Evolutionary conservation across 2,797 vertebrate genomes (phyloP).

Genomic region (Centropyge bicolor): DNA sequence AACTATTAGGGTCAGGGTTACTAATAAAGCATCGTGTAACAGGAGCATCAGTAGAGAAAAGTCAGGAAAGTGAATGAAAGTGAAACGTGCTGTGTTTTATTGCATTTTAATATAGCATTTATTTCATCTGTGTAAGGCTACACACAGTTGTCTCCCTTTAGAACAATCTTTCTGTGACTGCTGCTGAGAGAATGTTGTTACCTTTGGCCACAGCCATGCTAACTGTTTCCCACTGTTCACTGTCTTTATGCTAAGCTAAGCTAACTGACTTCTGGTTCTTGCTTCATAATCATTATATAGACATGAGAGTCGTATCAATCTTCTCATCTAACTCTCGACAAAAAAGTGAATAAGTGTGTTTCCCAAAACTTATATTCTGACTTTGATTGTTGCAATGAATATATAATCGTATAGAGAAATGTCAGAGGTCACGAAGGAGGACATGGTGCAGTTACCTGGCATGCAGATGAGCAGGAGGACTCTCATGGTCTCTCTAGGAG

Average conservation of each 20-base stretch:
- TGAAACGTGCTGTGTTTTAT: not conserved
- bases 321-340: not conserved
- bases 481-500: slow-evolving; percentile 82
- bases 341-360: not conserved
- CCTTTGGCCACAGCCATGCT: not conserved
- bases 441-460: slow-evolving; percentile 71
- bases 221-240: not conserved
- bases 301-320: not conserved
- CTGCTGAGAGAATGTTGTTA: not conserved
- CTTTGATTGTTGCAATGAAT: not conserved
- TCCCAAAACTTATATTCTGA: not conserved
- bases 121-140: not conserved
- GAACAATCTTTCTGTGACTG: not conserved
- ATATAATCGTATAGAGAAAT: not conserved
- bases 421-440: not conserved
- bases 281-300: not conserved
- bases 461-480: slow-evolving; percentile 73
- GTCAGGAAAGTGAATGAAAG: not conserved
- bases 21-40: not conserved
- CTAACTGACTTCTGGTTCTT: not conserved
- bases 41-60: not conserved
- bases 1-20: not conserved
- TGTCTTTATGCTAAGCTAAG: slow-evolving; percentile 6
- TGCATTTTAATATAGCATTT: not conserved
- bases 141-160: not conserved